Conservation (phyloP, 2,797 vertebrate genomes). For the Typhlichthys subterraneus region DNA sequence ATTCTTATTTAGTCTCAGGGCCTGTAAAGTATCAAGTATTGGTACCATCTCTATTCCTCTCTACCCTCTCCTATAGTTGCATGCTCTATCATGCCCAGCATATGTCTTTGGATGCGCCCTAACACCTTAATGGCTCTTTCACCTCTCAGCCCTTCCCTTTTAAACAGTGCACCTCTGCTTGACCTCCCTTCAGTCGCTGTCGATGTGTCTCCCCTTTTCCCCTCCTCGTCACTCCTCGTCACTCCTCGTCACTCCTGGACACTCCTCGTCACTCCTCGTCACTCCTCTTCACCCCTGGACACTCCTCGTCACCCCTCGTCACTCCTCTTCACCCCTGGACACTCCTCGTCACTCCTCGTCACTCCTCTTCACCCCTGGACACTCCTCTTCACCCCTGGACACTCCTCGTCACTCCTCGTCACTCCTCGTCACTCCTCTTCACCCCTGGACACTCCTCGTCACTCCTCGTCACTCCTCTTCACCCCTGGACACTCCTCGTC, state of each 20-base stretch:
- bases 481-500: constrained; percentile 46
- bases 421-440: constrained; percentile 30
- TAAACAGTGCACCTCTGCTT: background rate
- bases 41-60: too few relatives aligned
- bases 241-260: constrained; percentile 45
- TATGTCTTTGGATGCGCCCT: too few relatives aligned
- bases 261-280: constrained; percentile 15
- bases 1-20: too few relatives aligned
- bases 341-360: constrained; percentile 15
- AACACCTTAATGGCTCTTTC: background rate
- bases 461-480: constrained; percentile 30
- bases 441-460: constrained; percentile 46
- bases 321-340: constrained; percentile 45
- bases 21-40: too few relatives aligned
- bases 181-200: background rate
- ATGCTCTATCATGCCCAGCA: too few relatives aligned
- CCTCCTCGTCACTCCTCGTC: constrained; percentile 13
- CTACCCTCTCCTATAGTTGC: too few relatives aligned
- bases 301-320: constrained; percentile 15
- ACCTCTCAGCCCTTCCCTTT: background rate
- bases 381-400: constrained; percentile 46
- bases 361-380: constrained; percentile 45
- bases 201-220: constrained; percentile 22
- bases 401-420: too few relatives aligned
- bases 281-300: constrained; percentile 45